These are phyloP conservation scores for Netelia inedita DNA, from an alignment of 2,888 invertebrate species.

Conservation along the genomic window DNA sequence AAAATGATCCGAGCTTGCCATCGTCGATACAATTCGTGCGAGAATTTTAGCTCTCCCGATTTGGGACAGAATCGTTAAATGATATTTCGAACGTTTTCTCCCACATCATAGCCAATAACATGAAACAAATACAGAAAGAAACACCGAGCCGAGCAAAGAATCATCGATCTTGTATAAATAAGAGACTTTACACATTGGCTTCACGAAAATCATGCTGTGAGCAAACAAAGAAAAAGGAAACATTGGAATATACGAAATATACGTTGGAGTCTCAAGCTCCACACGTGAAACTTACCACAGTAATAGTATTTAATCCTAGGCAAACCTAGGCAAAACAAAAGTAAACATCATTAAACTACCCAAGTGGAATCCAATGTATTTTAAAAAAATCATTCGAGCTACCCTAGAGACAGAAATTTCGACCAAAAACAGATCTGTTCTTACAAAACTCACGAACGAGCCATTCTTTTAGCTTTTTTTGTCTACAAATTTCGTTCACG, in stretches of 20 bases:
- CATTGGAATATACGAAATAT: slow-evolving; percentile 1
- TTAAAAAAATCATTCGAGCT: slow-evolving; percentile 46
- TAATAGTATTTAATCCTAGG: slow-evolving; percentile 89
- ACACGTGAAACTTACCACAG: slow-evolving; percentile 87
- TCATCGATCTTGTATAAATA: background rate
- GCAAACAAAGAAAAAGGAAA: background rate
- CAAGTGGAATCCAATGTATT: background rate
- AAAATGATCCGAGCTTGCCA: background rate
- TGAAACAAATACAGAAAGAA: slow-evolving; percentile 22
- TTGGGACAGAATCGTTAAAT: slow-evolving; percentile 14
- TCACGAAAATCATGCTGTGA: slow-evolving; percentile 26
- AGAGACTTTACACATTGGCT: slow-evolving; percentile 1
- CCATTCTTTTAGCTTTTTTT: slow-evolving; percentile 17
- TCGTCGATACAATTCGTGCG: background rate
- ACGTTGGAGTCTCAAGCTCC: slow-evolving; percentile 24
- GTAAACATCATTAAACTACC: slow-evolving; percentile 64
- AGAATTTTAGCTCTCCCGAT: background rate
- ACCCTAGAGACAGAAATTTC: slow-evolving; percentile 9
- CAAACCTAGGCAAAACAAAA: slow-evolving; percentile 86
- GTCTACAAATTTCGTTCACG: background rate
- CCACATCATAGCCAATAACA: slow-evolving; percentile 59
- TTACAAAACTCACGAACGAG: background rate
- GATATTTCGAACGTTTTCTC: slow-evolving; percentile 49
- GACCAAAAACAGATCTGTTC: slow-evolving; percentile 26
- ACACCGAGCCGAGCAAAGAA: background rate